Base-by-base conservation (phyloP, 2,888 invertebrate genomes). In the Camponotus fellah region DNA sequence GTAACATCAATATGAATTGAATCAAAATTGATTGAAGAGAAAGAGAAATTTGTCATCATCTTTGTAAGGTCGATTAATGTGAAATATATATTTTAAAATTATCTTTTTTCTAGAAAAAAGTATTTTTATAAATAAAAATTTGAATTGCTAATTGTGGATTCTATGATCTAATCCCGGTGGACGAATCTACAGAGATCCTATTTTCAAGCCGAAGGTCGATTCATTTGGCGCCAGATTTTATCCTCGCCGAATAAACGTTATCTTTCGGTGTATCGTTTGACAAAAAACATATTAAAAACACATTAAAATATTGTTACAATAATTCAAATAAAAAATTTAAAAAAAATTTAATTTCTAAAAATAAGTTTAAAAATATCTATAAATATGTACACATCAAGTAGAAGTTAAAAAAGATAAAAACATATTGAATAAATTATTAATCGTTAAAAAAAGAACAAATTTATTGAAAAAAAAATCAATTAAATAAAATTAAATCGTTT, bases 141-240 rank as follows among this genome's bases (percentile, higher is more conserved):
- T 0, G 40, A 65, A 53, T 53, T 32, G 53, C 26, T n/a, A 58
- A 43, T 32, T 43, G 17, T 40, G 40, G 12, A 32, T 32, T 26
- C 17, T 8, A 37, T 34, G 37, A 56, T 56, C 17, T 65, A 65
- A 37, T 66, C 14, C n/a, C 68, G n/a, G 3, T n/a, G 9, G 17
- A 26, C 26, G 34, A 56, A 46, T 12, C 43, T 12, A 53, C 17
- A n/a, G 43, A 17, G 9, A 3, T 65, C 14, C n/a, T 77, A 77
- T 77, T 77, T 76, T 77, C 56, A 56, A 26, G 76, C 53, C 21
- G 53, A 66, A 56, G 56, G 26, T 17, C 32, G 5, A 17, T n/a
- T 17, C 21, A 12, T 66, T 53, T 12, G 66, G 37, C 40, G 76
- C 12, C 53, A 34, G 32, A 76, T 53, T 65, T 66, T 21, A 21